Evolutionary conservation across 2,888 invertebrate species (phyloP), one percentile per base, ranked within the genome.

Genomic region (Trichopoda pennipes): DNA sequence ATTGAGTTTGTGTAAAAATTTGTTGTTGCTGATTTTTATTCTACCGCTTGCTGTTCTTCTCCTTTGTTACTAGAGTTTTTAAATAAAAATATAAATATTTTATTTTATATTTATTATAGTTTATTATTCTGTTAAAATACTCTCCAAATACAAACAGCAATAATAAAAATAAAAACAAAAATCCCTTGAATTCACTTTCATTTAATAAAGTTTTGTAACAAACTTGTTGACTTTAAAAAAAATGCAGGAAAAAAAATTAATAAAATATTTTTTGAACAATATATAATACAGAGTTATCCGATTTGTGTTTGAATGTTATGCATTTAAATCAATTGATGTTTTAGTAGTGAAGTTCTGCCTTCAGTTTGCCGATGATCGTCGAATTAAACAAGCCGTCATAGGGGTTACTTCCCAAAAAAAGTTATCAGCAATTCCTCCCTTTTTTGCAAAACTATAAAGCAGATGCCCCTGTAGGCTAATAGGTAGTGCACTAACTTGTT

Each of bases 131-230:
- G 12, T 55, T 32, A 56, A 64, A 35, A 49, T 16, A 44, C 14
- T 47, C 7, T 47, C 32, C 28, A 63, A n/a, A 53, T 42, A 51
- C 7, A 2, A 6, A n/a, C n/a, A n/a, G n/a, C n/a, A n/a, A n/a
- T n/a, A 28, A 28, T 28, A 28, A 28, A 28, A 28, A 28, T 12
- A 38, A n/a, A 12, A 38, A 38, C 12, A 38, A 64, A 64, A 56
- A 64, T 49, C 35, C 23, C 56, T 64, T 21, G 38, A 64, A 72
- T 72, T 78, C 72, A 58, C 78, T 78, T 78, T 78, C 78, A 72
- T 70, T 78, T 70, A 58, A 14, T 58, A 32, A 28, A 38, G 38
- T 64, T 56, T 63, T 19, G 2, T 4, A 44, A 44, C 21, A 23
- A 72, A 78, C 32, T 66, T 72, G 69, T 77, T 63, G 77, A 55